phyloP scores from a whole-genome alignment of 2,888 invertebrate species.

The Aleiodes leptofemur region DNA sequence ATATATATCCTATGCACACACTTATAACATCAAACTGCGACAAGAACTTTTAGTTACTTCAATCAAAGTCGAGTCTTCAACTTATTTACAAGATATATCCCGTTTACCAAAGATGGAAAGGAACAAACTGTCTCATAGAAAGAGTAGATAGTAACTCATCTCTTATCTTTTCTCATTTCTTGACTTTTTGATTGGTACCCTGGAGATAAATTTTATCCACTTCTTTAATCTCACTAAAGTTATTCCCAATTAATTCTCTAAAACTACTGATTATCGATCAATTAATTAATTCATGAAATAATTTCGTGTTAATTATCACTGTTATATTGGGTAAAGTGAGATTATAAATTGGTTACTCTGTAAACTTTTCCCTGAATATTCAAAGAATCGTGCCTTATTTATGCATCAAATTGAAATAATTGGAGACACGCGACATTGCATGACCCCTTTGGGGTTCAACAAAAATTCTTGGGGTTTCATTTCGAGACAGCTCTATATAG shows the following conservation, averaged over 20 bases:
- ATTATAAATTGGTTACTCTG: not conserved
- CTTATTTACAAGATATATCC: slow-evolving; percentile 36
- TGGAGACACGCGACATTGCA: slow-evolving; percentile 30
- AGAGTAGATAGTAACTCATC: slow-evolving; percentile 1
- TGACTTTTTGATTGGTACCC: slow-evolving; percentile 10
- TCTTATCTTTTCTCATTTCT: not conserved
- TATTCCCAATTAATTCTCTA: not conserved
- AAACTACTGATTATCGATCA: not conserved
- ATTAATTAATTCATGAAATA: not conserved
- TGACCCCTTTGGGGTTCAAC: not conserved
- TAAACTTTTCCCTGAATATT: slow-evolving; percentile 2
- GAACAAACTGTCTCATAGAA: slow-evolving; percentile 29
- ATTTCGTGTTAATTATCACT: no score
- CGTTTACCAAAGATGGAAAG: slow-evolving; percentile 26
- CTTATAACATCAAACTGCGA: slow-evolving; percentile 22
- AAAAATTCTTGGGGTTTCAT: not conserved
- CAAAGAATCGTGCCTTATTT: not conserved
- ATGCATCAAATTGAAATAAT: slow-evolving; percentile 20
- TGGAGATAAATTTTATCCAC: slow-evolving; percentile 22
- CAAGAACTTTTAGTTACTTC: slow-evolving; percentile 28
- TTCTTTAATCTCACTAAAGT: slow-evolving; percentile 10
- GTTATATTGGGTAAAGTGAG: no score
- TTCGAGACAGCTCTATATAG: not conserved
- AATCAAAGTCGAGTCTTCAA: slow-evolving; percentile 28
- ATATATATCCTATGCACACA: slow-evolving; percentile 25